These are phyloP conservation scores for Meta bourneti DNA, from an alignment of 2,888 invertebrate species.

Conservation along the genomic window DNA sequence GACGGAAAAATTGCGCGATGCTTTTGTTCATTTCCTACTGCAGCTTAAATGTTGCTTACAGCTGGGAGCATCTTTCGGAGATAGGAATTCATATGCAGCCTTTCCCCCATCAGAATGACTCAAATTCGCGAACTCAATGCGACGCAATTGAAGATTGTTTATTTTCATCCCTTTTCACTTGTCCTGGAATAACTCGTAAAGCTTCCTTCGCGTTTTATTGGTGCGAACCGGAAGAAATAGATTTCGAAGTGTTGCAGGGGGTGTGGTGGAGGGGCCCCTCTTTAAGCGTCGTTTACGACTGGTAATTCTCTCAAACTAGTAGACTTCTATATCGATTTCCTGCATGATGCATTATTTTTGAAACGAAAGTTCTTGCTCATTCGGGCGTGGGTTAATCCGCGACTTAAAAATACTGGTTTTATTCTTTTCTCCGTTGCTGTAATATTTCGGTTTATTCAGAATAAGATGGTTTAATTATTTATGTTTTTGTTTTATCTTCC, in stretches of 20 bases:
- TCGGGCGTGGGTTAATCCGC: neutral
- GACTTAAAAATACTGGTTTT: neutral
- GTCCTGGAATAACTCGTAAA: slow-evolving; percentile 12
- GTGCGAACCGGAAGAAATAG: slow-evolving; percentile 37
- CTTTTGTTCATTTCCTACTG: slow-evolving; percentile 63
- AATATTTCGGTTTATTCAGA: neutral
- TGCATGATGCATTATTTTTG: neutral
- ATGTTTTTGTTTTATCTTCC: neutral
- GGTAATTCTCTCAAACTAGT: slow-evolving; percentile 16
- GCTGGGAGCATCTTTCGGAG: neutral
- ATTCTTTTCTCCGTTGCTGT: neutral
- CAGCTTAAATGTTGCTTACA: neutral
- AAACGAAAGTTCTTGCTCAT: neutral
- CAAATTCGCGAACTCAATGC: slow-evolving; percentile 25
- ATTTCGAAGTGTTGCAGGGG: slow-evolving; percentile 11
- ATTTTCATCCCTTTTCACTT: slow-evolving; percentile 34
- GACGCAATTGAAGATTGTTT: slow-evolving; percentile 31
- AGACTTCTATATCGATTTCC: neutral
- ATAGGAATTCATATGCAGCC: slow-evolving; percentile 16
- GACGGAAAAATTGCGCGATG: neutral
- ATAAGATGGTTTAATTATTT: neutral
- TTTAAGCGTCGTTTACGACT: slow-evolving; percentile 22
- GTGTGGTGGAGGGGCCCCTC: neutral
- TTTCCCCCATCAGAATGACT: slow-evolving; percentile 11
- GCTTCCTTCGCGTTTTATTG: slow-evolving; percentile 25